These are phyloP conservation scores for Hylia prasina DNA, from an alignment of 2,113 vertebrate genomes.

Conservation along the genomic window DNA sequence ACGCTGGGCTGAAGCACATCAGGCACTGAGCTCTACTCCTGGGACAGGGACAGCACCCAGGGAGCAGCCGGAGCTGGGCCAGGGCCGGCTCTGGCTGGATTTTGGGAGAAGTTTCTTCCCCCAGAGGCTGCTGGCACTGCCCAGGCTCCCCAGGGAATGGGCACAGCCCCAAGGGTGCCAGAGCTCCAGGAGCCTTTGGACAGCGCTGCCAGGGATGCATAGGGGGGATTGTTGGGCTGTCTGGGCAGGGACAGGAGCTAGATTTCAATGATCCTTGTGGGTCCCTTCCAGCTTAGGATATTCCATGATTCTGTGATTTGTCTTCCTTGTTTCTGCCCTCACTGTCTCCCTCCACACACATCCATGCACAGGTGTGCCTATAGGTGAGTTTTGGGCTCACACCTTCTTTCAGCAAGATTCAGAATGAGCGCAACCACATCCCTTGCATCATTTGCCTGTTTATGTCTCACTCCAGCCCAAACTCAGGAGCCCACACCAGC, in stretches of 20 bases:
- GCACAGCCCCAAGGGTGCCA: not conserved
- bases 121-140: not conserved
- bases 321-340: not conserved
- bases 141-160: not conserved
- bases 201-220: fast-evolving
- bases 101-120: too few species aligned
- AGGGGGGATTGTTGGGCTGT: fast-evolving
- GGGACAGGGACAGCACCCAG: not conserved
- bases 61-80: fast-evolving
- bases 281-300: not conserved
- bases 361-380: fast-evolving
- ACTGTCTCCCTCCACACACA: fast-evolving
- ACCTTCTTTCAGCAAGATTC: not conserved
- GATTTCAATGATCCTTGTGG: not conserved
- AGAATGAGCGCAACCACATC: not conserved
- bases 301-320: not conserved
- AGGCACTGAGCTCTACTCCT: not conserved
- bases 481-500: not conserved
- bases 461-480: not conserved
- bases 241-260: not conserved
- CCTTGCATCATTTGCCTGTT: not conserved
- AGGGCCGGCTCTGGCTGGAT: not conserved
- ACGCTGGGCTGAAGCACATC: not conserved
- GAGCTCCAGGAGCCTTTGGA: not conserved
- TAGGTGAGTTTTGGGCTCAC: fast-evolving